These are phyloP conservation scores for Nycticryphes semicollaris DNA, from an alignment of 2,113 vertebrate species.

Conservation along the genomic window DNA sequence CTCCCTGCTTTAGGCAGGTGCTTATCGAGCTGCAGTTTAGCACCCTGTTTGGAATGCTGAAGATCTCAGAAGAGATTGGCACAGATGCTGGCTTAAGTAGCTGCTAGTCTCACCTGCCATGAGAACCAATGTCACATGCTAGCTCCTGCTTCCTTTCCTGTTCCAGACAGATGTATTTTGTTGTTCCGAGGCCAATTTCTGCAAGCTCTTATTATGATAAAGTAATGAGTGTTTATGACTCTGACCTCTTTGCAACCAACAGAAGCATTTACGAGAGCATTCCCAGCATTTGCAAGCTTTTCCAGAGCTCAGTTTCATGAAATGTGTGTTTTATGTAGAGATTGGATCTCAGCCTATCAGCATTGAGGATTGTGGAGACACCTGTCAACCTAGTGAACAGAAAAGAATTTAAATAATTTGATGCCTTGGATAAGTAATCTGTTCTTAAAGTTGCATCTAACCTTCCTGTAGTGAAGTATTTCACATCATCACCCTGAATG, in stretches of 20 bases:
- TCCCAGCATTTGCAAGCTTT: not conserved
- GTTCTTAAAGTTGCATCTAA: not conserved
- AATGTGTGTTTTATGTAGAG: not conserved
- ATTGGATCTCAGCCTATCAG: not conserved
- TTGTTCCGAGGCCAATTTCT: not conserved
- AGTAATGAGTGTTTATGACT: not conserved
- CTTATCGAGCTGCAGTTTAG: not conserved
- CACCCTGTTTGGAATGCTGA: not conserved
- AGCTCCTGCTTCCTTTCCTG: not conserved
- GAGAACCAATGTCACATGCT: not conserved
- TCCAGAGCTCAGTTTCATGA: not conserved
- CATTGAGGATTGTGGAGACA: not conserved
- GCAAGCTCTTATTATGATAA: not conserved
- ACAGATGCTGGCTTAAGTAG: not conserved
- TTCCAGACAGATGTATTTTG: not conserved
- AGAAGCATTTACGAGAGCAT: not conserved
- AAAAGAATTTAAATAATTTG: not conserved
- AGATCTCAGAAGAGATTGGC: not conserved
- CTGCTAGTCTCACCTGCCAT: not conserved
- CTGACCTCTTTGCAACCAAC: not conserved
- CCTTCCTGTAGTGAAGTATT: not conserved
- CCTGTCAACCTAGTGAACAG: not conserved
- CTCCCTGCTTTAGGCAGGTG: not conserved
- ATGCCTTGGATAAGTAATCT: not conserved
- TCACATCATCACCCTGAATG: not conserved